Evolutionary conservation across 1,140 invertebrate species (phyloP).

Genomic region (Notospermus geniculatus): DNA sequence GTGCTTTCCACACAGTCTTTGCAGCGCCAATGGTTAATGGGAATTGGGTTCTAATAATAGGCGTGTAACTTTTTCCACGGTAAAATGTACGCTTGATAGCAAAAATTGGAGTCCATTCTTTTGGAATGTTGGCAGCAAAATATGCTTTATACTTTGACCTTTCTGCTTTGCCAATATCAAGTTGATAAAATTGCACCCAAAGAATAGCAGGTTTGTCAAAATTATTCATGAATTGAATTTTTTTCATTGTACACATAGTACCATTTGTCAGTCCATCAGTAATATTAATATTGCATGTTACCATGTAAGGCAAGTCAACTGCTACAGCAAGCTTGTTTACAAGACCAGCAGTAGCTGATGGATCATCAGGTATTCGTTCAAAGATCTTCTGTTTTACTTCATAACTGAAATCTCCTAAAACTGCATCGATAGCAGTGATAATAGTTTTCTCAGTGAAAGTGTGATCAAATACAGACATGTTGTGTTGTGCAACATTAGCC

Average conservation of each 20-base stretch:
- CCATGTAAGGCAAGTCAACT: slow-evolving; percentile 15
- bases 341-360: neutral
- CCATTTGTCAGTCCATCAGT: slow-evolving; percentile 18
- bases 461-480: slow-evolving; percentile 3
- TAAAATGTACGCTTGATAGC: neutral
- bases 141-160: neutral
- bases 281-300: slow-evolving; percentile 15
- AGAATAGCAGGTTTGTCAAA: neutral
- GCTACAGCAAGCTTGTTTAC: neutral
- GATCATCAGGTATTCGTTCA: neutral
- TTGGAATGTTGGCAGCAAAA: too few species aligned
- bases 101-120: slow-evolving; percentile 5
- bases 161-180: neutral
- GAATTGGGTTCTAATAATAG: neutral
- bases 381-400: neutral
- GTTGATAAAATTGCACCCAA: neutral
- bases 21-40: neutral
- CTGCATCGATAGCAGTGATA: too few species aligned
- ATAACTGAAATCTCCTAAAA: neutral
- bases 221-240: slow-evolving; percentile 1
- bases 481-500: slow-evolving; percentile 16
- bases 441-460: neutral
- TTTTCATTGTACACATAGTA: slow-evolving; percentile 18
- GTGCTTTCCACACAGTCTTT: neutral
- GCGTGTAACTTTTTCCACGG: neutral